These are phyloP conservation scores for Temnothorax longispinosus DNA, from an alignment of 1,140 invertebrate species.

Conservation along the genomic window DNA sequence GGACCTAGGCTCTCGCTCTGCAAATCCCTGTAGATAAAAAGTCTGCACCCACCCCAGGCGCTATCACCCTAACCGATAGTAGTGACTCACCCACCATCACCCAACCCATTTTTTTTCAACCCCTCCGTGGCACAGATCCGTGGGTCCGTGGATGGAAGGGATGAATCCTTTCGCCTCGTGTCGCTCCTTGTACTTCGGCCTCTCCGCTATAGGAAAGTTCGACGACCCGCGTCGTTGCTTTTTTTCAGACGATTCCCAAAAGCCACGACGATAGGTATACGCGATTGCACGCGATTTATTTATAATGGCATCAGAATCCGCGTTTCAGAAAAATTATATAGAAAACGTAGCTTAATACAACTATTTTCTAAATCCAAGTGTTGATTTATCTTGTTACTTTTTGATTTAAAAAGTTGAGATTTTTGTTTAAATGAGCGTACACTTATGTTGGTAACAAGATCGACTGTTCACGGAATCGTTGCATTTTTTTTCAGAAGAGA, in stretches of 20 bases:
- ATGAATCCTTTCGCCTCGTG: constrained; percentile 80
- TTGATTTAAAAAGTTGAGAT: neutral
- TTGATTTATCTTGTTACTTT: neutral
- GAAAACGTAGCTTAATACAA: neutral
- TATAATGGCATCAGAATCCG: neutral
- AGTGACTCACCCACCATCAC: constrained; percentile 82
- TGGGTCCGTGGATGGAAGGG: constrained; percentile 76
- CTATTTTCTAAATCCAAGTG: neutral
- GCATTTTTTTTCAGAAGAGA: neutral
- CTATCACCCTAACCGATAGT: constrained; percentile 78
- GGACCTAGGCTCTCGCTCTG: constrained; percentile 79
- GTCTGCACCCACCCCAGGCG: constrained; percentile 77
- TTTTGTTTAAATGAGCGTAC: neutral
- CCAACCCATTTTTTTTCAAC: constrained; percentile 82
- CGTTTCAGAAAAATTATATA: neutral
- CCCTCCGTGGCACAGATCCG: constrained; percentile 78
- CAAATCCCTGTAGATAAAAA: constrained; percentile 85
- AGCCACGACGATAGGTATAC: neutral
- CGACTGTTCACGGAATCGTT: neutral
- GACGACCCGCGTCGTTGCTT: constrained; percentile 32
- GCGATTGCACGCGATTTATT: neutral
- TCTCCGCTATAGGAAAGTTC: constrained; percentile 58
- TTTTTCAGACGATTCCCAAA: neutral
- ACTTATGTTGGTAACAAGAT: neutral
- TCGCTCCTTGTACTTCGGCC: constrained; percentile 71